A percentile compares a stretch with the other conserved stretches of the same genome.
phyloP scores from a whole-genome alignment of 2,113 vertebrate genomes.

The Cromileptes altivelis region DNA sequence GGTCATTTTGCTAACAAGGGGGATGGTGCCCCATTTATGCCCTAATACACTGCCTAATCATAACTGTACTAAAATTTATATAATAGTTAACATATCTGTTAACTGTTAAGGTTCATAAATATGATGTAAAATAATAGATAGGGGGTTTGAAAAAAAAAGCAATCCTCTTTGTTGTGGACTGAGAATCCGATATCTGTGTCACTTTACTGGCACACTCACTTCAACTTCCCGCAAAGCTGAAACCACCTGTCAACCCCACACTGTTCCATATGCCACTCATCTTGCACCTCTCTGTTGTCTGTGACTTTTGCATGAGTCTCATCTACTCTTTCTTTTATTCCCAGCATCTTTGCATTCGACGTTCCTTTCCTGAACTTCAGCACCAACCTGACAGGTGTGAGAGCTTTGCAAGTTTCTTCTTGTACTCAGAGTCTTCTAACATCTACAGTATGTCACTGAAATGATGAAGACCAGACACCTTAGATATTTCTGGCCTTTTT shows the following conservation, averaged over 20 bases:
- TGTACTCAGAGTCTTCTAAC: background rate
- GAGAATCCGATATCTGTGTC: background rate
- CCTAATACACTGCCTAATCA: too few relatives aligned
- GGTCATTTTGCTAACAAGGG: too few relatives aligned
- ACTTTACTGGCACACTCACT: background rate
- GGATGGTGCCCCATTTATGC: too few relatives aligned
- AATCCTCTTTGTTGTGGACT: background rate
- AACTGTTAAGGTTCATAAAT: background rate
- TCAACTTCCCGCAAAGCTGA: background rate
- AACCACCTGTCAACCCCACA: background rate
- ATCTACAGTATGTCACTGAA: constrained; percentile 14
- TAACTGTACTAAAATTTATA: too few relatives aligned
- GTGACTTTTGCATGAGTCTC: background rate
- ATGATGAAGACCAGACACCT: constrained; percentile 35
- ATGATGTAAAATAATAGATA: background rate
- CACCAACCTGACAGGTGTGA: constrained; percentile 9
- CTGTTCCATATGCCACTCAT: background rate
- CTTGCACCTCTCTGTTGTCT: background rate
- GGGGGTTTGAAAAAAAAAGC: background rate
- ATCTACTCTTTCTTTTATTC: background rate
- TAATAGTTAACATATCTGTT: background rate
- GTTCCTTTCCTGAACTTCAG: background rate
- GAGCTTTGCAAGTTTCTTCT: constrained; percentile 12
- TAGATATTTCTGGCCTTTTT: constrained; percentile 42
- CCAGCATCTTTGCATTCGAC: background rate